A percentile compares a stretch with the other conserved stretches of the same genome.
Conservation (phyloP, 2,888 invertebrate genomes). For the Apodemia zela region DNA sequence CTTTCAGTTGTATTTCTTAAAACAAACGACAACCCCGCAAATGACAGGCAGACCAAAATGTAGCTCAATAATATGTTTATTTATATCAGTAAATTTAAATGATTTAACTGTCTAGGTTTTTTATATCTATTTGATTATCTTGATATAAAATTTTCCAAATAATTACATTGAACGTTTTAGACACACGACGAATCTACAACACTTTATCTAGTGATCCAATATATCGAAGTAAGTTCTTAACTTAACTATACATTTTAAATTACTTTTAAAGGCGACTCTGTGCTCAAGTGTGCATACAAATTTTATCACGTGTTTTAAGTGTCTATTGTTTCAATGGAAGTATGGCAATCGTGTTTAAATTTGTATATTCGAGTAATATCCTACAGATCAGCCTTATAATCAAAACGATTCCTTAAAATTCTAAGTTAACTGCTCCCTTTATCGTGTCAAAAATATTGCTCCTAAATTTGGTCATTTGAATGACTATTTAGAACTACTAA, state of each 20-base stretch:
- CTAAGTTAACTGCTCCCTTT: constrained; percentile 16
- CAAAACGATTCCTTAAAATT: constrained; percentile 18
- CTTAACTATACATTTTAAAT: not conserved
- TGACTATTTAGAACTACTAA: not conserved
- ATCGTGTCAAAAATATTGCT: constrained; percentile 10
- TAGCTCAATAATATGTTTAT: too few species aligned
- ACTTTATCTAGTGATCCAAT: not conserved
- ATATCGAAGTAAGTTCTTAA: not conserved
- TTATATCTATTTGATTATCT: too few species aligned
- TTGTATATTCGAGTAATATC: constrained; percentile 16
- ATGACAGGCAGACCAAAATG: too few species aligned
- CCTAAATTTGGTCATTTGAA: not conserved
- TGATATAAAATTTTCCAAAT: not conserved
- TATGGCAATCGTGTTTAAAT: constrained; percentile 19
- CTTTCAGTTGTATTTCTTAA: too few species aligned
- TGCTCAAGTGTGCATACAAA: constrained; percentile 1
- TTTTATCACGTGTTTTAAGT: constrained; percentile 10
- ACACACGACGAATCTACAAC: not conserved
- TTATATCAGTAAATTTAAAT: too few species aligned
- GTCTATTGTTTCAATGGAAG: constrained; percentile 6
- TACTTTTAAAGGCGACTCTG: constrained; percentile 8
- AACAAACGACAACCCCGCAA: too few species aligned
- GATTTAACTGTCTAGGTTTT: too few species aligned
- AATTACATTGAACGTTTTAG: not conserved
- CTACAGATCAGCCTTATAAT: constrained; percentile 21